Evolutionary conservation across 2,113 vertebrate species (phyloP), one percentile per base, ranked within the genome.

Genomic region (Rhinolophus sinicus): DNA sequence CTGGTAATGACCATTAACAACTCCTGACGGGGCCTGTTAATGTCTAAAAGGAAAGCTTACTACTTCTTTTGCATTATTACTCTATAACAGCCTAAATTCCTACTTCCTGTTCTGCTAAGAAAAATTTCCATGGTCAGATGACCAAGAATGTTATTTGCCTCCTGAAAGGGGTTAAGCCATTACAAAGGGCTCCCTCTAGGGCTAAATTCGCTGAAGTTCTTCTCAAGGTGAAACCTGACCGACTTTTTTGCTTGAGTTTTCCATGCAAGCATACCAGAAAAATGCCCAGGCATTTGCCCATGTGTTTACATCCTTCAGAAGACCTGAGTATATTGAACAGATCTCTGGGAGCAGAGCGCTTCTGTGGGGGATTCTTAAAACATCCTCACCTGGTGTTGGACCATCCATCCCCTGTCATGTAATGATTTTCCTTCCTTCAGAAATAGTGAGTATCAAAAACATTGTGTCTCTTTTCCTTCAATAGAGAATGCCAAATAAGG

Each of bases 81-180:
- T 88, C 44, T 35, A 3, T 40, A 69, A 38, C 56, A 91, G 50
- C 26, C 10, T 35, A 33, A 58, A 1, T 62, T 47, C 28, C 35
- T 16, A 58, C 40, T 72, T 60, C 44, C 33, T 40, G 33, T 50
- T 78, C 86, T 30, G 35, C 60, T 58, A 54, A 65, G 50, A 67
- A 84, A 75, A 77, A 50, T 28, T 11, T 30, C 50, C 35, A 60
- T 28, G 58, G 10, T 67, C 38, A 60, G 9, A 50, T 22, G 76
- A 80, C 44, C 82, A 87, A 84, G 77, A 90, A 38, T 65, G 69
- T 26, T 16, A 77, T 60, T 94, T 95, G 69, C 65, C 26, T 67
- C 40, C 72, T 16, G 54, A 54, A 16, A 30, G 24, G 30, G 44
- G 11, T 65, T 78, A 54, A 82, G 40, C 73, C 18, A 50, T 40